These are phyloP conservation scores for Chrysolina americana DNA, from an alignment of 2,888 invertebrate genomes.

Conservation along the genomic window DNA sequence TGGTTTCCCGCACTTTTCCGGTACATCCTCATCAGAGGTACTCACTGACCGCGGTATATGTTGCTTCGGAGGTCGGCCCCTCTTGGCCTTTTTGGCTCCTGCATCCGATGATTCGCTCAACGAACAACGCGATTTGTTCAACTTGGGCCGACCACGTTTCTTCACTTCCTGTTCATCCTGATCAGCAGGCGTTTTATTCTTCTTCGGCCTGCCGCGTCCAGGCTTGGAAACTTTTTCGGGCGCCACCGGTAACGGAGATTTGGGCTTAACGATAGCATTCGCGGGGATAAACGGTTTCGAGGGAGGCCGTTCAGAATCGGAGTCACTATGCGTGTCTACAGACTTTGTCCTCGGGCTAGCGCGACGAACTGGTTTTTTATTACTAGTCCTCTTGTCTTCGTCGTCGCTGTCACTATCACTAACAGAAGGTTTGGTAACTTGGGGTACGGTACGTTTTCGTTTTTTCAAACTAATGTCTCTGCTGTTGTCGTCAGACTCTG, in stretches of 20 bases:
- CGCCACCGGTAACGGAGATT: conserved; percentile 66
- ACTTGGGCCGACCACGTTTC: conserved; percentile 55
- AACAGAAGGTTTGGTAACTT: conserved; percentile 56
- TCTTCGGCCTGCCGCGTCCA: conserved; percentile 53
- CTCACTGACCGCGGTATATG: conserved; percentile 56
- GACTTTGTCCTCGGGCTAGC: conserved; percentile 66
- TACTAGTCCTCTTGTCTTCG: conserved; percentile 58
- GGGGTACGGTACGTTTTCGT: conserved; percentile 46
- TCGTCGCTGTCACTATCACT: conserved; percentile 65
- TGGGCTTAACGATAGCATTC: conserved; percentile 61
- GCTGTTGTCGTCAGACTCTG: conserved; percentile 67
- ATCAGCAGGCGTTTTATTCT: conserved; percentile 44
- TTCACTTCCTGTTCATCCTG: conserved; percentile 50
- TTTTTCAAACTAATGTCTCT: conserved; percentile 54
- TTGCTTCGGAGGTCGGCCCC: conserved; percentile 64
- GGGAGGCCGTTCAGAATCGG: conserved; percentile 54
- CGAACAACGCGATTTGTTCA: conserved; percentile 53
- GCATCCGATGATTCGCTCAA: conserved; percentile 59
- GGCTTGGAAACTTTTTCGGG: conserved; percentile 46
- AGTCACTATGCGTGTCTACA: conserved; percentile 64
- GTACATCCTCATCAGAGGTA: conserved; percentile 67
- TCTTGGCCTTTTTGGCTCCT: conserved; percentile 57
- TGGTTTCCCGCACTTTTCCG: conserved; percentile 58
- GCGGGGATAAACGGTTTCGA: conserved; percentile 50
- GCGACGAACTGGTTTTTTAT: conserved; percentile 62